Evolutionary conservation across 2,888 invertebrate species (phyloP), one percentile per base, ranked within the genome.

Genomic region (Pedicia rivosa): DNA sequence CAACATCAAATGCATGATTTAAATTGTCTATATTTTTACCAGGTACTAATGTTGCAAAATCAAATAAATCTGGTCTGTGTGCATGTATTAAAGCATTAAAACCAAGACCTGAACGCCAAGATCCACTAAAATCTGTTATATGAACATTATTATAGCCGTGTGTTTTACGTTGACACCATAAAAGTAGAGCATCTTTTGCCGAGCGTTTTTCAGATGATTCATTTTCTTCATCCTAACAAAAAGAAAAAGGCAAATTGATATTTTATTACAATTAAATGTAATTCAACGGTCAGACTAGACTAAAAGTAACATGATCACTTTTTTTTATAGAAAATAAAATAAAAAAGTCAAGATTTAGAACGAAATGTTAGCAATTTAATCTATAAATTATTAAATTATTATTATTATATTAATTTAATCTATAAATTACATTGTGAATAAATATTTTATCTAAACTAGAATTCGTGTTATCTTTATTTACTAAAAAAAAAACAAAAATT

Each of bases 121-220:
- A 92, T 50, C 79, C 81, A 48, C 83, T 81, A 53, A 90, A 90
- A 64, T 90, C 88, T 57, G 78, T 78, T 45, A 90, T 88, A 51
- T 83, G 78, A 27, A 90, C 88, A 39, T 81, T 80, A 35, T 78
- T 74, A 65, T 92, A 97, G 47, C 94, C 95, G 53, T 82, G 82
- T 2, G 97, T 98, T 67, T 94, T 97, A 37, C 95, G 74, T 65
- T 98, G 97, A 56, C 97, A 97, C 98, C 98, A 98, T 48, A 98
- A 70, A 35, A 98, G 69, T 43, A 98, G 66, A 5, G 97, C 97
- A 64, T 98, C 98, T 70, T 97, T 98, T 47, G 97, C 97, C 2
- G 95, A 95, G 63, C 90, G 91, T 69, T 94, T 94, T 65, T 97
- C 95, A 19, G 91, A 90, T 45, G 90, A 90, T 58, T 87, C 92